phyloP scores from a whole-genome alignment of 2,888 invertebrate genomes.

The Zaprionus obscuricornis region DNA sequence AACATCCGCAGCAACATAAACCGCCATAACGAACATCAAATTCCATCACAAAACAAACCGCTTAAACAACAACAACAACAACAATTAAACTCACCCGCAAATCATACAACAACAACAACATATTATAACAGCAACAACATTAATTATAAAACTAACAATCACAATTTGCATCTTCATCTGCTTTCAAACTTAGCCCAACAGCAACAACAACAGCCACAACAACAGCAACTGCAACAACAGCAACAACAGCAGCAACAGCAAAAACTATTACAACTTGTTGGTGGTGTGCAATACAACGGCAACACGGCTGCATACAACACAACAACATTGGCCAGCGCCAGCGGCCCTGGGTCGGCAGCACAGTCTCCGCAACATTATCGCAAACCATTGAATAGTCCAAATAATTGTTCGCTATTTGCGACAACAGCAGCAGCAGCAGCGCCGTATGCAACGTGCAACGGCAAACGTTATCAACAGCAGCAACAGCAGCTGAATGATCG shows the following conservation, averaged over 20 bases:
- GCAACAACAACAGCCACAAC: constrained; percentile 40
- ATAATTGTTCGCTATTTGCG: constrained; percentile 73
- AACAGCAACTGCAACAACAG: constrained; percentile 36
- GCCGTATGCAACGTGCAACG: constrained; percentile 38
- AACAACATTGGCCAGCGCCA: constrained; percentile 52
- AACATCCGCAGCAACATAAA: constrained; percentile 71
- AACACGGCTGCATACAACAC: constrained; percentile 63
- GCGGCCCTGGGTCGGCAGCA: constrained; percentile 65
- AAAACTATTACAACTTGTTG: constrained; percentile 38
- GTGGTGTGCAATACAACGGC: constrained; percentile 56
- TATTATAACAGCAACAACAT: no score
- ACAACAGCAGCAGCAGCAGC: constrained; percentile 30
- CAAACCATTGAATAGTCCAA: constrained; percentile 82
- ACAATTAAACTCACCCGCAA: constrained; percentile 76
- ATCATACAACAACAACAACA: constrained; percentile 42
- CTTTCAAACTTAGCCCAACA: constrained; percentile 56
- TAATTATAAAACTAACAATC: constrained; percentile 32
- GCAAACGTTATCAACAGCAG: constrained; percentile 77
- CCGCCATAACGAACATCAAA: constrained; percentile 81
- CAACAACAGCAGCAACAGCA: constrained; percentile 56
- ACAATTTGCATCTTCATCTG: constrained; percentile 59
- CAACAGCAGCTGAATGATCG: constrained; percentile 80
- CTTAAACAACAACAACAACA: constrained; percentile 72
- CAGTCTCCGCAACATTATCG: constrained; percentile 80
- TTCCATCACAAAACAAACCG: constrained; percentile 76